Evolutionary conservation across 2,888 invertebrate genomes (phyloP), one percentile per base, ranked within the genome.

Genomic region (Ceratothoa steindachneri): DNA sequence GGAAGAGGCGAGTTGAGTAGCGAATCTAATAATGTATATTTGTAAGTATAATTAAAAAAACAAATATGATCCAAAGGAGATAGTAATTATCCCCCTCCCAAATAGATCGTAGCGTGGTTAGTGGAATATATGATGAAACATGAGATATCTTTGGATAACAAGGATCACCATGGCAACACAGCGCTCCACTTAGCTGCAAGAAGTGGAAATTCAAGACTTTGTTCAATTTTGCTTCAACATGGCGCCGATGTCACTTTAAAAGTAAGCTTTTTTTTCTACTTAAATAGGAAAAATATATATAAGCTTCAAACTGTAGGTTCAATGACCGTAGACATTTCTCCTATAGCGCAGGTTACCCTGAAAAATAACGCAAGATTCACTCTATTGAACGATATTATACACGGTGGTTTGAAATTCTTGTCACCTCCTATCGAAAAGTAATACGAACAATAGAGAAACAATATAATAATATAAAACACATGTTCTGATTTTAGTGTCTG

Each of bases 141-240:
- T 41, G 80, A 81, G 30, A 77, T 82, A 65, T 81, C 81, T 60
- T 81, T 83, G 12, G 83, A 83, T 79, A 78, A 82, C 69, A 77
- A 81, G 66, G 84, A 84, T 75, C 81, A 81, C 72, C 81, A 82
- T 71, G 82, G 82, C 55, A 82, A 82, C 75, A 83, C 83, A 30
- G 82, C 83, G 53, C 81, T 84, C 41, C 84, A 84, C 77, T 77
- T 83, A 73, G 83, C 84, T 3, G 82, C 83, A 41, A 82, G 82
- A 73, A 81, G 82, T 72, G 84, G 84, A 1, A 81, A 82, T 74
- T 81, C 83, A 19, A 74, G 81, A 5, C 80, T 81, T 15, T 81
- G 80, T 28, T 80, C 81, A 53, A 77, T 81, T 31, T 76, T 81
- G 7, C 72, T 81, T 22, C 80, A 81, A 7, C 80, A 81, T 30